These are phyloP conservation scores for Spea multiplicata DNA, from an alignment of 2,113 vertebrate genomes.

Conservation along the genomic window DNA sequence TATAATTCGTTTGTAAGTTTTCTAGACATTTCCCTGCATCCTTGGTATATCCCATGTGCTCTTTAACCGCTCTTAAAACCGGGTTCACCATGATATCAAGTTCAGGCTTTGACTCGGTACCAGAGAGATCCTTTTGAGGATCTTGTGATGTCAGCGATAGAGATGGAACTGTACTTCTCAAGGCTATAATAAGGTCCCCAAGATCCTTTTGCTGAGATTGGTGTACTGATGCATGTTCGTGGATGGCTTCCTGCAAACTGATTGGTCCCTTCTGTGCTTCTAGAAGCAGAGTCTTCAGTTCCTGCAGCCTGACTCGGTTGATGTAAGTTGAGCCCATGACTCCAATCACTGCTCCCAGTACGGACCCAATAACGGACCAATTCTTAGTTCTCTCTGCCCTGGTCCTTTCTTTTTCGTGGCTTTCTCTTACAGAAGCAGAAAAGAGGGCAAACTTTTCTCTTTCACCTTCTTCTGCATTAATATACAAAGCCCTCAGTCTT, in stretches of 20 bases:
- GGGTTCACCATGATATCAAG: conserved; percentile 57
- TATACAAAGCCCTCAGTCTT: conserved; percentile 71
- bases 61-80: conserved; percentile 66
- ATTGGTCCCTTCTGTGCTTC: conserved; percentile 91
- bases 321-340: conserved; percentile 94
- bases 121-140: conserved; percentile 29
- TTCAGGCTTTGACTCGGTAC: neutral
- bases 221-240: conserved; percentile 80
- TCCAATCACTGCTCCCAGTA: conserved; percentile 89
- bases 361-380: conserved; percentile 93
- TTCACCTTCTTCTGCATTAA: conserved; percentile 77
- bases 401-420: conserved; percentile 91
- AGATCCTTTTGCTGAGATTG: conserved; percentile 83
- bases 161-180: conserved; percentile 67
- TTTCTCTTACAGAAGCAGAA: conserved; percentile 86
- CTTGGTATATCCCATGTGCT: conserved; percentile 70
- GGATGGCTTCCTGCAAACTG: conserved; percentile 89
- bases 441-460: conserved; percentile 89
- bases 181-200: conserved; percentile 66
- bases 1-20: conserved; percentile 66
- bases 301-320: conserved; percentile 90
- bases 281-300: conserved; percentile 84
- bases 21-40: conserved; percentile 65
- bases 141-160: conserved; percentile 42
- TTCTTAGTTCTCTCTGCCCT: conserved; percentile 95